Percentiles rank a stretch among this genome's conserved stretches.
Evolutionary conservation across 2,113 vertebrate genomes (phyloP).

Genomic region (Carassius auratus): DNA sequence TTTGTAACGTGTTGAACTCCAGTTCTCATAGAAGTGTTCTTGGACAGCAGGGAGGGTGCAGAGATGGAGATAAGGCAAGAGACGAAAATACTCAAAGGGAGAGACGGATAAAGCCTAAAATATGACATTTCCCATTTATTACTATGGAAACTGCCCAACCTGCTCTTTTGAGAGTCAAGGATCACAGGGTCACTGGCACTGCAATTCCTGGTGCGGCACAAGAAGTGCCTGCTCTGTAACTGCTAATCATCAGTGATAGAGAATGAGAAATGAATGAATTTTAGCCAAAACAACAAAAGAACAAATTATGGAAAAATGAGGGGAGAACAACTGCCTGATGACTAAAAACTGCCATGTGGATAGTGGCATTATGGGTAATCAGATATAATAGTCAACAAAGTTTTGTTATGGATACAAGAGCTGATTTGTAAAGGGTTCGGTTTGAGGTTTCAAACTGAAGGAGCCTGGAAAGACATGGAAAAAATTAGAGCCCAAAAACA

Average conservation of each 20-base stretch:
- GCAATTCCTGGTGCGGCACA: not conserved
- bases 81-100: not conserved
- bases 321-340: not conserved
- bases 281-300: constrained; percentile 10
- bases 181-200: constrained; percentile 10
- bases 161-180: constrained; percentile 16
- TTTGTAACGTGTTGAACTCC: constrained; percentile 22
- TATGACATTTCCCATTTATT: constrained; percentile 6
- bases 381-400: constrained; percentile 42
- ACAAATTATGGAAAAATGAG: constrained; percentile 15
- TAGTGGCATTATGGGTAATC: constrained; percentile 30
- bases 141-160: constrained; percentile 16
- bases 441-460: constrained; percentile 22
- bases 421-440: constrained; percentile 10
- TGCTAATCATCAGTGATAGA: not conserved
- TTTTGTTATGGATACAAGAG: constrained; percentile 46
- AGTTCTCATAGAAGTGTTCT: not conserved
- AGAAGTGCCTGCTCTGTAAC: not conserved
- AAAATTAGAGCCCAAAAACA: constrained; percentile 14
- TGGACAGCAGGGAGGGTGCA: constrained; percentile 1
- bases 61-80: constrained; percentile 4
- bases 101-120: not conserved
- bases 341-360: constrained; percentile 12
- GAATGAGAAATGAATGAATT: not conserved
- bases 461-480: constrained; percentile 38